Conservation (phyloP, 1,140 invertebrate species). For the Aleiodes sp. region DNA sequence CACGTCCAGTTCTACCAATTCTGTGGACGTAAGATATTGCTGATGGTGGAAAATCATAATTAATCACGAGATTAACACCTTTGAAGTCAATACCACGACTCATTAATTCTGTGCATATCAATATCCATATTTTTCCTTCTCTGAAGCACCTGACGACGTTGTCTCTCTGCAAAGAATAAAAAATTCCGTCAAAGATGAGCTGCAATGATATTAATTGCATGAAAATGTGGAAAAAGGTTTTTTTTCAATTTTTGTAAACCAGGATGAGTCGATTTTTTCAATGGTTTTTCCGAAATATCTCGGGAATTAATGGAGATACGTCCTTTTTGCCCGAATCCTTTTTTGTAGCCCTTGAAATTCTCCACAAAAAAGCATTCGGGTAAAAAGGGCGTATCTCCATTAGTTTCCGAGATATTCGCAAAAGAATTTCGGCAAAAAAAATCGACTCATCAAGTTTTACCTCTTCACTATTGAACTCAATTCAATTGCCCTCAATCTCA, state of each 20-base stretch:
- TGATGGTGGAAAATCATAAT: slow-evolving; percentile 96
- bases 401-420: too few relatives aligned
- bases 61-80: slow-evolving; percentile 95
- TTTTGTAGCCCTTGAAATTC: too few relatives aligned
- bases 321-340: too few relatives aligned
- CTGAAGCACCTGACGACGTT: slow-evolving; percentile 90
- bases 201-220: slow-evolving; percentile 1
- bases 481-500: not conserved
- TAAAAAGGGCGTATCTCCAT: too few relatives aligned
- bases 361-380: too few relatives aligned
- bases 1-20: slow-evolving; percentile 91
- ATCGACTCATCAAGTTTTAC: too few relatives aligned
- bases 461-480: too few relatives aligned
- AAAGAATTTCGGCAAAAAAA: too few relatives aligned
- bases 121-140: slow-evolving; percentile 92
- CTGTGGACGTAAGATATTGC: slow-evolving; percentile 95
- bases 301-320: too few relatives aligned
- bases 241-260: slow-evolving; percentile 12
- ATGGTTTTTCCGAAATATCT: too few relatives aligned
- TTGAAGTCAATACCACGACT: slow-evolving; percentile 98
- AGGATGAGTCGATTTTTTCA: too few relatives aligned
- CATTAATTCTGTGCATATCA: slow-evolving; percentile 98
- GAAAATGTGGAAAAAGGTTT: not conserved
- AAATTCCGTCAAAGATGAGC: too few relatives aligned
- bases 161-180: slow-evolving; percentile 74